Evolutionary conservation across 2,797 vertebrate species (phyloP).

Genomic region (Rhabdomys pumilio): DNA sequence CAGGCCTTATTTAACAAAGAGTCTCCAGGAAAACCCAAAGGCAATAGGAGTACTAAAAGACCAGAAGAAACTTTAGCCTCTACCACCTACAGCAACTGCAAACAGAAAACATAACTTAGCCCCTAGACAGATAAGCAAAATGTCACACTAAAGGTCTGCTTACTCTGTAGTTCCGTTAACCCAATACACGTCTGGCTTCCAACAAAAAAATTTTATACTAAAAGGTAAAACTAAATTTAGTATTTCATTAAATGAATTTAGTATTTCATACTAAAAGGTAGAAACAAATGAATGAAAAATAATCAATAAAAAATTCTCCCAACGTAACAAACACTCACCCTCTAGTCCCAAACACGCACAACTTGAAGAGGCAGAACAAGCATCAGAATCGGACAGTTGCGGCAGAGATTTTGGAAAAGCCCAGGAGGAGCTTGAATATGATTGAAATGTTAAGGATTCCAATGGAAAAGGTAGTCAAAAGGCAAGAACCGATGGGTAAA

Average conservation of each 20-base stretch:
- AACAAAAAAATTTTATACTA: background rate
- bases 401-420: conserved; percentile 20
- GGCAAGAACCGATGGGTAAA: background rate
- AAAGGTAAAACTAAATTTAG: background rate
- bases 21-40: background rate
- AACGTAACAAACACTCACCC: background rate
- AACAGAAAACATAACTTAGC: background rate
- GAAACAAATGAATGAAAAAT: background rate
- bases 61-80: conserved; percentile 16
- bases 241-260: background rate
- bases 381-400: background rate
- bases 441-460: background rate
- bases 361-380: conserved; percentile 15
- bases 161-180: background rate
- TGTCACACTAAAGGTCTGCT: background rate
- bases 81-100: background rate
- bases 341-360: no score
- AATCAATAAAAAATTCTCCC: background rate
- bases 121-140: background rate
- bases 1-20: background rate
- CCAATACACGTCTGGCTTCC: background rate
- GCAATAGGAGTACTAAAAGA: background rate
- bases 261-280: background rate
- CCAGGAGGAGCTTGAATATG: conserved; percentile 14
- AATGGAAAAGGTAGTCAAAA: background rate